These are phyloP conservation scores for Chydorus sphaericus DNA, from an alignment of 2,888 invertebrate species.

Conservation along the genomic window DNA sequence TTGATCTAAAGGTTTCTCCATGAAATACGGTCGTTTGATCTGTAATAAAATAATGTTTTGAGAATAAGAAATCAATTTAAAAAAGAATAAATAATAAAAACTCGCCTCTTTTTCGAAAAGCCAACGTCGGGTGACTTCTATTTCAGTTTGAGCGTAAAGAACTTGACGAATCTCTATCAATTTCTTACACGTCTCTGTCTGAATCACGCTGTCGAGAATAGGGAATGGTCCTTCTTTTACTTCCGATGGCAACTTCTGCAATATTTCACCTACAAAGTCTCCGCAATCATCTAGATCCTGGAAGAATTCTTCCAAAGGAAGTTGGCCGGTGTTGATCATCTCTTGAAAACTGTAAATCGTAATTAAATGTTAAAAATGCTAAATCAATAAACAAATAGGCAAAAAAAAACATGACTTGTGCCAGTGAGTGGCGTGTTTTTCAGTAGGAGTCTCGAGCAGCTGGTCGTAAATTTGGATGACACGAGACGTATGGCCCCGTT, in stretches of 20 bases:
- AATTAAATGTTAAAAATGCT: constrained; percentile 11
- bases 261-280: constrained; percentile 51
- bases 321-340: constrained; percentile 67
- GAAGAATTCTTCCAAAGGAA: constrained; percentile 64
- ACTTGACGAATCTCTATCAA: constrained; percentile 67
- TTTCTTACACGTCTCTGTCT: constrained; percentile 43
- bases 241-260: constrained; percentile 18
- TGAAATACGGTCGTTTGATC: constrained; percentile 97
- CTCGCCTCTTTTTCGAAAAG: constrained; percentile 85
- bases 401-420: constrained; percentile 52
- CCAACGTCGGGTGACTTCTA: constrained; percentile 81
- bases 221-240: constrained; percentile 32
- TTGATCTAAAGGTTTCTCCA: constrained; percentile 90
- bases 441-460: constrained; percentile 75
- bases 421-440: constrained; percentile 82
- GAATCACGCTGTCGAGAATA: constrained; percentile 32
- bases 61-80: neutral
- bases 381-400: neutral
- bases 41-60: constrained; percentile 29
- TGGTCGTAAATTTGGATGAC: constrained; percentile 79
- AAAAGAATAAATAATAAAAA: neutral
- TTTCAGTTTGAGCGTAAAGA: constrained; percentile 70
- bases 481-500: constrained; percentile 49
- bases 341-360: constrained; percentile 69
- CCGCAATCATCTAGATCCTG: constrained; percentile 68